Percentiles rank a stretch among this genome's conserved stretches.
Conservation (phyloP, 2,797 vertebrate species). For the Cyclopterus lumpus region DNA sequence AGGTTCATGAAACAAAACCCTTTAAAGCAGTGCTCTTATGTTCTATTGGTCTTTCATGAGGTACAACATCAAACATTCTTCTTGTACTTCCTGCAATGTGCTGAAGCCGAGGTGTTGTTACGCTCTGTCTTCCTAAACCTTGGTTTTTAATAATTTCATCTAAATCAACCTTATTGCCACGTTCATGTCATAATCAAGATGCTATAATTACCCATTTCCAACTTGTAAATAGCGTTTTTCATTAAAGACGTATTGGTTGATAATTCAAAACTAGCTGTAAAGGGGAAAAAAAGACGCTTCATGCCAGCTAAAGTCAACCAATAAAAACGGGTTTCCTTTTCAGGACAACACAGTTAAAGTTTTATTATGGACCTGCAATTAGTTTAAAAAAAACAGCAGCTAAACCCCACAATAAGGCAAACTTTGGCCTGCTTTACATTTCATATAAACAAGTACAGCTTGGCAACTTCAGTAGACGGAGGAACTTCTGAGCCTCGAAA, state of each 20-base stretch:
- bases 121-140: too few relatives aligned
- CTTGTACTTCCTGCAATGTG: too few relatives aligned
- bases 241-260: background rate
- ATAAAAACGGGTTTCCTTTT: background rate
- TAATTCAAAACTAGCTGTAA: background rate
- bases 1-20: too few relatives aligned
- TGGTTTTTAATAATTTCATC: too few relatives aligned
- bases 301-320: background rate
- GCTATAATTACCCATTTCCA: too few relatives aligned
- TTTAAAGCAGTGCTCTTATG: too few relatives aligned
- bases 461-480: constrained; percentile 61
- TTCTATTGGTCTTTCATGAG: too few relatives aligned
- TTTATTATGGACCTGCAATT: background rate
- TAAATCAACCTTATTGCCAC: too few relatives aligned
- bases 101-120: too few relatives aligned
- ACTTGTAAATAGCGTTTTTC: too few relatives aligned
- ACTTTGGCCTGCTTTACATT: constrained; percentile 34
- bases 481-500: constrained; percentile 80
- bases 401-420: constrained; percentile 29
- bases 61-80: too few relatives aligned
- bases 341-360: background rate
- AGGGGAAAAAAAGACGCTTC: background rate
- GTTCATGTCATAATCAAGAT: too few relatives aligned
- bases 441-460: constrained; percentile 40
- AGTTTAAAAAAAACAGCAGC: constrained; percentile 14